A percentile compares a stretch with the other conserved stretches of the same genome.
phyloP scores from a whole-genome alignment of 2,888 invertebrate genomes.

The Amblyteles armatorius region DNA sequence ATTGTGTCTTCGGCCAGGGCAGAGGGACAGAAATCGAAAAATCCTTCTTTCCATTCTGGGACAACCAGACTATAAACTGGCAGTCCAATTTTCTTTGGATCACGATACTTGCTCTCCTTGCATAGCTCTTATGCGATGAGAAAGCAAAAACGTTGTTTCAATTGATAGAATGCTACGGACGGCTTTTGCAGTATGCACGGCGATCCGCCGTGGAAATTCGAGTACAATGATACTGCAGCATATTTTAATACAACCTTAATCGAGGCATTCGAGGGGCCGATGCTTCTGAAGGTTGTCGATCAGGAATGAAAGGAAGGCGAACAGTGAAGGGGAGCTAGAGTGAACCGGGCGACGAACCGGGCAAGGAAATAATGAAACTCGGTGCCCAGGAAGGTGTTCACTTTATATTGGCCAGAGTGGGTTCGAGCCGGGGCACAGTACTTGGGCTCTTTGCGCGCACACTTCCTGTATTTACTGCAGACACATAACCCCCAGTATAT shows the following conservation, averaged over 20 bases:
- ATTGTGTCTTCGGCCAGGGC: no score
- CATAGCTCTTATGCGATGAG: background rate
- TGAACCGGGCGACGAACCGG: conserved; percentile 62
- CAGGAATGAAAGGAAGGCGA: conserved; percentile 40
- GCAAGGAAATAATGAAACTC: conserved; percentile 80
- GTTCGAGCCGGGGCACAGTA: conserved; percentile 58
- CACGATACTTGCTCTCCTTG: background rate
- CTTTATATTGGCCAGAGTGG: conserved; percentile 80
- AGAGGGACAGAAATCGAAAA: no score
- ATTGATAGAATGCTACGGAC: background rate
- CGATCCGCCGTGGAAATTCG: background rate
- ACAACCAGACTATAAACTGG: no score
- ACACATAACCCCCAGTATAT: conserved; percentile 35
- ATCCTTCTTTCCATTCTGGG: no score
- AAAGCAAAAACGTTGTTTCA: background rate
- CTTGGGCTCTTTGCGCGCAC: conserved; percentile 49
- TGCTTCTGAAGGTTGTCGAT: conserved; percentile 22
- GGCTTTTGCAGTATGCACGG: background rate
- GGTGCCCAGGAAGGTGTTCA: conserved; percentile 78
- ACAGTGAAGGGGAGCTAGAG: conserved; percentile 44
- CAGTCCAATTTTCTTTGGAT: no score
- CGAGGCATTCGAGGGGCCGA: conserved; percentile 37
- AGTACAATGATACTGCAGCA: conserved; percentile 3
- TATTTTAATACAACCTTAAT: conserved; percentile 39
- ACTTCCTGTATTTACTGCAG: conserved; percentile 52